These are phyloP conservation scores for Epistrophella euchroma DNA, from an alignment of 2,888 invertebrate species.

Conservation along the genomic window DNA sequence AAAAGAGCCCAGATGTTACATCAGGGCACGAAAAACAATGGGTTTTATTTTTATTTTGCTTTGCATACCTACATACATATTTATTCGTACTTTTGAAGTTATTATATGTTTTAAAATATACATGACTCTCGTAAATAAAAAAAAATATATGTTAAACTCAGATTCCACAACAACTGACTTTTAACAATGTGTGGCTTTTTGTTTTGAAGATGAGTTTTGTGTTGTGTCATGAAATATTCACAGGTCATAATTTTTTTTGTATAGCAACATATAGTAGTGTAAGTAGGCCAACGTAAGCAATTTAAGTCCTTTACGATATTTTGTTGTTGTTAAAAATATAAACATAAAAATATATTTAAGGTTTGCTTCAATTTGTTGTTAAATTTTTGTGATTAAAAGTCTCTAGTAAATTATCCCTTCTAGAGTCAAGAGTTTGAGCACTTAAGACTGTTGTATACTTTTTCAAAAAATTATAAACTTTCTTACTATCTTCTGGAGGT, in stretches of 20 bases:
- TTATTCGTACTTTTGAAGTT: neutral
- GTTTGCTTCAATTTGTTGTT: too few relatives aligned
- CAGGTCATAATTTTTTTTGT: constrained; percentile 23
- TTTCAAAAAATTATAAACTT: too few relatives aligned
- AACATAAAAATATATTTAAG: neutral
- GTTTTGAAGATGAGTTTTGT: constrained; percentile 47
- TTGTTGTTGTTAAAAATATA: neutral
- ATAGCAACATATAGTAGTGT: too few relatives aligned
- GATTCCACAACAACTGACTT: constrained; percentile 43
- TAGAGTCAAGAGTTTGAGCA: too few relatives aligned
- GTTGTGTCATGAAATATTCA: constrained; percentile 63
- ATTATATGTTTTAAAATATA: neutral
- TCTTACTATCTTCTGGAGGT: too few relatives aligned
- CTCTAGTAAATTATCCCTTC: too few relatives aligned
- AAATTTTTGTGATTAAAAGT: too few relatives aligned
- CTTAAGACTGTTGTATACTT: too few relatives aligned
- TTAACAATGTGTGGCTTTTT: constrained; percentile 45
- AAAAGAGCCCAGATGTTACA: constrained; percentile 51
- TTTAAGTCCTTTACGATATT: neutral
- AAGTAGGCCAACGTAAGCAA: neutral
- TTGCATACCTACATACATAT: constrained; percentile 7
- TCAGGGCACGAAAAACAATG: constrained; percentile 24
- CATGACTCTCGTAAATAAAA: neutral
- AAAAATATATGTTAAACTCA: constrained; percentile 46
- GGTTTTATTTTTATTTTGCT: neutral